Conservation (phyloP, 2,113 vertebrate genomes). For the Sphaerodactylus townsendi region DNA sequence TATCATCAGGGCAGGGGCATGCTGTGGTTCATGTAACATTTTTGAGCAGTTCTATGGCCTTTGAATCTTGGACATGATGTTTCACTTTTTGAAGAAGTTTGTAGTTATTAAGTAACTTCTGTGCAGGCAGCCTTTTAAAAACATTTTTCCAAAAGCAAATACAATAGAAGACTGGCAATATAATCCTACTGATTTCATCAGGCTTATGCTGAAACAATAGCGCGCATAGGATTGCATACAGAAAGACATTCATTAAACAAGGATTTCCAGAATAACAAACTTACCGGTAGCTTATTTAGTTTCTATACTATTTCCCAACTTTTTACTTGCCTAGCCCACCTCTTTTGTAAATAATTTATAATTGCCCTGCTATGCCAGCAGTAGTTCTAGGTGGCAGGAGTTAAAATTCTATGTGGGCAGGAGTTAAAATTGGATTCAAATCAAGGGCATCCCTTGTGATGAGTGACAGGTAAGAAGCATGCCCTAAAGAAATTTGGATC, state of each 20-base stretch:
- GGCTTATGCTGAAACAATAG: no score
- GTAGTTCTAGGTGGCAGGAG: background rate
- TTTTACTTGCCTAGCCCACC: background rate
- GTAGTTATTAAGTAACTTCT: slow-evolving; percentile 2
- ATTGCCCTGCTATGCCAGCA: background rate
- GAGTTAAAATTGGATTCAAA: slow-evolving; percentile 31
- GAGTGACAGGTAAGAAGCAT: slow-evolving; percentile 16
- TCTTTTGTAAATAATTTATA: slow-evolving; percentile 27
- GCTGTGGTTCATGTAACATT: background rate
- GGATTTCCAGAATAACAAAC: background rate
- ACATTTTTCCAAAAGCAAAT: background rate
- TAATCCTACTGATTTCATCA: no score
- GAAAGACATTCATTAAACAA: background rate
- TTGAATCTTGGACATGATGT: background rate
- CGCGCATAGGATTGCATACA: no score
- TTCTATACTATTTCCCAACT: background rate
- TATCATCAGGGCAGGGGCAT: background rate
- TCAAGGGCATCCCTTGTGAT: background rate
- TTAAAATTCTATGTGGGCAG: slow-evolving; percentile 4
- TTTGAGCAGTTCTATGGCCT: background rate
- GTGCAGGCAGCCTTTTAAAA: background rate
- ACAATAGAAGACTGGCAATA: background rate
- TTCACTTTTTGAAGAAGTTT: slow-evolving; percentile 11
- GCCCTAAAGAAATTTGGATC: slow-evolving; percentile 23
- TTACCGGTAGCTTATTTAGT: background rate